Evolutionary conservation across 1,140 invertebrate species (phyloP).

Genomic region (Pseudomyrmex flavicornis): DNA sequence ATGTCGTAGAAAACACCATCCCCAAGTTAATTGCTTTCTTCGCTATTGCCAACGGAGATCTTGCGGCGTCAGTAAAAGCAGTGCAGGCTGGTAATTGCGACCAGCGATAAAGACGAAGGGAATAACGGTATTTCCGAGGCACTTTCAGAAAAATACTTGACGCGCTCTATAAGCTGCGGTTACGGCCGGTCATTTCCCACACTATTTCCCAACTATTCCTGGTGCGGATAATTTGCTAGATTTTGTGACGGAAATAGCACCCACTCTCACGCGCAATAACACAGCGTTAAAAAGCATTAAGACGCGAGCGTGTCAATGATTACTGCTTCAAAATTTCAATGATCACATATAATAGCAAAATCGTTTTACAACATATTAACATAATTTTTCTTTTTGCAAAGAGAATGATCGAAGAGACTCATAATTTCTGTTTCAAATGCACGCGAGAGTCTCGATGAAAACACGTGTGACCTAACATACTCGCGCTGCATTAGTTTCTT

Average conservation of each 20-base stretch:
- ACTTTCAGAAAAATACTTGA: conserved; percentile 32
- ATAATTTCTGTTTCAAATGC: not conserved
- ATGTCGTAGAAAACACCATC: not conserved
- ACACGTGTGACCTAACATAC: not conserved
- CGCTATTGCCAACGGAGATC: conserved; percentile 8
- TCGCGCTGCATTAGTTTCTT: not conserved
- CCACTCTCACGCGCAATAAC: conserved; percentile 2
- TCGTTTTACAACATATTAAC: too few species aligned
- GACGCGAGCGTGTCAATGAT: conserved; percentile 5
- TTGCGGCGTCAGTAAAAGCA: conserved; percentile 30
- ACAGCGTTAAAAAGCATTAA: not conserved
- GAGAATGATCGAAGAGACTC: not conserved
- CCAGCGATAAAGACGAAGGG: conserved; percentile 19
- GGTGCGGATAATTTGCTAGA: not conserved
- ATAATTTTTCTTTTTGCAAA: not conserved
- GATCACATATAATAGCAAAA: too few species aligned
- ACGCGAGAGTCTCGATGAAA: not conserved
- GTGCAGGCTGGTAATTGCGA: conserved; percentile 41
- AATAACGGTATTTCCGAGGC: conserved; percentile 31
- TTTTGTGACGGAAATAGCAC: not conserved
- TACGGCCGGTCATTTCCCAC: conserved; percentile 3
- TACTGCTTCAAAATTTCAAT: not conserved
- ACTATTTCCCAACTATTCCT: conserved; percentile 28
- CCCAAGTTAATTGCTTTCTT: conserved; percentile 34
- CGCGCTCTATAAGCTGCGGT: not conserved